Evolutionary conservation across 2,888 invertebrate genomes (phyloP), one percentile per base, ranked within the genome.

Genomic region (Lepidochitona cinerea): DNA sequence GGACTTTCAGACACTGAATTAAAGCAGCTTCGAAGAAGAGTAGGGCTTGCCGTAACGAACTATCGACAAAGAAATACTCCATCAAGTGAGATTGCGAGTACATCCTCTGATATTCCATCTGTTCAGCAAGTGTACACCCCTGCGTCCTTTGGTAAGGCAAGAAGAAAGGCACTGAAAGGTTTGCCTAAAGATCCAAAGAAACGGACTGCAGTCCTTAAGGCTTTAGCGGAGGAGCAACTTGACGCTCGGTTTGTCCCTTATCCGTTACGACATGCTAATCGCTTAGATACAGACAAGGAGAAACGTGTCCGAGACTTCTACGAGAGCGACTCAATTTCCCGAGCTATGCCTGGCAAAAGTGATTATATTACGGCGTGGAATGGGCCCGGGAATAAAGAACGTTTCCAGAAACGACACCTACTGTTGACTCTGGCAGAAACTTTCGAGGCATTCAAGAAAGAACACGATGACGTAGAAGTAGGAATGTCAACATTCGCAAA

Each of bases 301-400:
- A 36, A 52, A 12, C 32, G 7, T 37, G 29, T 72, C 23, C 32
- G 32, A 29, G 26, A 32, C 18, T 70, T 73, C 64, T 73, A 59
- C 37, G n/a, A 59, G n/a, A 37, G 23, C 23, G 59, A 73, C 64
- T 37, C 37, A 32, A 33, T 69, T 26, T 69, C 37, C 14, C 36
- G 69, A 23, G 36, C 32, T 9, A 73, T 73, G 73, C 69, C 73
- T n/a, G 70, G 69, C 23, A 73, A 73, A 53, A 41, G 23, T 6
- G 73, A 70, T 35, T 68, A 49, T 26, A 68, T 72, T 35, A 54
- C 54, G 12, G 14, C 37, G 6, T 2, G 29, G 14, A 41, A 69
- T 0, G 41, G 54, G 1, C 18, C n/a, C 18, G 70, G 70, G 3
- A 32, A 54, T 7, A 70, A 70, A 26, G 6, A n/a, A n/a, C n/a